Evolutionary conservation across 2,888 invertebrate genomes (phyloP), one percentile per base, ranked within the genome.

Genomic region (Enoplolaimus lenunculus): DNA sequence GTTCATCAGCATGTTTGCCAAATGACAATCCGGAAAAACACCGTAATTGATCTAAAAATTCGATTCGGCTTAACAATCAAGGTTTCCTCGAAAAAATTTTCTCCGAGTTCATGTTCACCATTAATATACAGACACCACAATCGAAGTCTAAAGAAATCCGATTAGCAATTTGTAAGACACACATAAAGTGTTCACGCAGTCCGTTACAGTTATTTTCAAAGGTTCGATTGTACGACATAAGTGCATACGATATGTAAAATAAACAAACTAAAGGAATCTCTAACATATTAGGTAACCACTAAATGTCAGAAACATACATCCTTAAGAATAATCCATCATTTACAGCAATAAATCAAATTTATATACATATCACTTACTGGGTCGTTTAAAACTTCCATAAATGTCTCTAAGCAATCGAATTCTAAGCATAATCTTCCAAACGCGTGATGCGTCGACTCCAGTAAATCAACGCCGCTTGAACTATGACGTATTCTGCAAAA

Each of bases 401-500:
- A 82, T 70, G 88, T 86, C 26, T 87, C 85, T n/a, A 84, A 81
- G 74, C 86, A 83, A 7, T 85, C 85, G 57, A 77, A 79, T 71
- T 84, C 78, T 2, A 85, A 73, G 33, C 83, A 81, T 3, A 81
- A 75, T 45, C 84, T 84, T 2, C 91, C 83, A 33, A 90, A 85
- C 21, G 92, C 91, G 83, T 93, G 89, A 74, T 87, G 85, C 1
- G 92, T 92, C 0, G 92, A 92, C 2, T 88, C 87, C 28, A 90
- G 82, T 1, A 87, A 87, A 73, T 87, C 87, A 0, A 86, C 82
- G 0, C 90, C 87, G 76, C 89, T 87, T 2, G 87, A 85, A 26
- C 89, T 88, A 73, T 87, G 82, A 72, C 93, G 84, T 70, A 92
- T 28, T 1, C 57, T 34, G 60, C 7, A 64, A 67, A n/a, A n/a